A percentile compares a stretch with the other conserved stretches of the same genome.
Conservation (phyloP, 2,113 vertebrate species). For the Lates calcarifer region DNA sequence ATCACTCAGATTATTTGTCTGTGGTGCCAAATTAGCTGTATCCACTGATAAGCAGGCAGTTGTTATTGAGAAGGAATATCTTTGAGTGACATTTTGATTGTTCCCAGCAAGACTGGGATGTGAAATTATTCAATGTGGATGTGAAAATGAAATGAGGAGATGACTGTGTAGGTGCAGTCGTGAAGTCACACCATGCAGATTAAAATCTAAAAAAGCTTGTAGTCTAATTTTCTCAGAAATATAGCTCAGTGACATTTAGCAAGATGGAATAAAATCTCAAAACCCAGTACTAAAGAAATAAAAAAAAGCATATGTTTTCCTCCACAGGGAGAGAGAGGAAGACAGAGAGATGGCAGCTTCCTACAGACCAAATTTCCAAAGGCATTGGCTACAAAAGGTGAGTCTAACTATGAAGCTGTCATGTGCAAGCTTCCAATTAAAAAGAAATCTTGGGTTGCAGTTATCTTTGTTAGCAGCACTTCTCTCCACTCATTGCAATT, state of each 20-base stretch:
- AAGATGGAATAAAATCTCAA: neutral
- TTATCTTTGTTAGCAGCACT: neutral
- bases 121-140: neutral
- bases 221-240: neutral
- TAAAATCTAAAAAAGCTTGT: neutral
- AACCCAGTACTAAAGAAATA: neutral
- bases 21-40: constrained; percentile 8
- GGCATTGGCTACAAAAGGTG: constrained; percentile 84
- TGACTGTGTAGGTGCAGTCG: neutral
- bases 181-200: neutral
- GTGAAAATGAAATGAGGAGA: neutral
- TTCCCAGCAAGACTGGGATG: neutral
- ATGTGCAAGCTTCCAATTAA: neutral
- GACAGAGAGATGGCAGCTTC: constrained; percentile 93
- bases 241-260: constrained; percentile 26
- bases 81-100: constrained; percentile 30
- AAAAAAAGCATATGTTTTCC: constrained; percentile 23
- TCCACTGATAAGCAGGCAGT: neutral
- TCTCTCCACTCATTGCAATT: neutral
- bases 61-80: constrained; percentile 8
- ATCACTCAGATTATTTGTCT: neutral
- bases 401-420: constrained; percentile 20
- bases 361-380: constrained; percentile 87
- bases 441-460: neutral
- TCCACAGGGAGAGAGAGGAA: constrained; percentile 89